A percentile compares a stretch with the other conserved stretches of the same genome.
These are phyloP conservation scores for Amphiprion clarkii DNA, from an alignment of 2,797 vertebrate species.

Conservation along the genomic window DNA sequence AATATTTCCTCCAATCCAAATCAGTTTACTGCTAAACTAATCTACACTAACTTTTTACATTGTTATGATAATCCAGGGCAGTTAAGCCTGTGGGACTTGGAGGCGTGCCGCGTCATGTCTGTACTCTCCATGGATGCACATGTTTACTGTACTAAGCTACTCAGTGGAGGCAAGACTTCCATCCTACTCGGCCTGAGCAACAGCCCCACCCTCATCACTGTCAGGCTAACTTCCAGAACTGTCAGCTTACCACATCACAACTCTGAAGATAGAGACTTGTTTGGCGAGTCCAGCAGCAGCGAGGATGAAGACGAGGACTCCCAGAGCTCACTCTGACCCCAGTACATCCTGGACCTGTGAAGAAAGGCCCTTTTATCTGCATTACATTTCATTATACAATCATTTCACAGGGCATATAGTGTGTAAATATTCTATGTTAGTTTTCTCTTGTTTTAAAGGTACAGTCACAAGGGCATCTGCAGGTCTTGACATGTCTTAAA, in stretches of 20 bases:
- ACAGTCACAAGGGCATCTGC: too few relatives aligned
- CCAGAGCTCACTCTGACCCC: too few relatives aligned
- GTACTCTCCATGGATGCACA: slow-evolving; percentile 76
- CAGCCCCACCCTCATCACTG: slow-evolving; percentile 69
- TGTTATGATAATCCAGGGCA: slow-evolving; percentile 57
- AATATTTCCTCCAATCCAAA: background rate
- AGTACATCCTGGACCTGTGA: too few relatives aligned
- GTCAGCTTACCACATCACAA: slow-evolving; percentile 21
- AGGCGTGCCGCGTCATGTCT: slow-evolving; percentile 61
- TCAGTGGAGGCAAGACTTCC: background rate
- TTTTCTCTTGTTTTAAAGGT: too few relatives aligned
- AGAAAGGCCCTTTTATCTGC: too few relatives aligned
- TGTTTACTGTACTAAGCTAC: slow-evolving; percentile 61
- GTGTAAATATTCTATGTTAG: too few relatives aligned
- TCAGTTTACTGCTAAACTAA: too few relatives aligned
- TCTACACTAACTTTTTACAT: background rate
- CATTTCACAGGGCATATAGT: too few relatives aligned
- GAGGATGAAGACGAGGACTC: slow-evolving; percentile 67
- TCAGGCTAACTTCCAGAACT: slow-evolving; percentile 54
- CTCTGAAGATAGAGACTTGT: slow-evolving; percentile 55
- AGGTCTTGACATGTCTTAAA: too few relatives aligned
- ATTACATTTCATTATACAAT: too few relatives aligned
- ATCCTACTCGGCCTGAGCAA: slow-evolving; percentile 67
- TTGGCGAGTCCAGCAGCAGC: slow-evolving; percentile 79
- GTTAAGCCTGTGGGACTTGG: slow-evolving; percentile 77